Percentiles rank a stretch among this genome's conserved stretches.
phyloP scores from a whole-genome alignment of 1,140 invertebrate genomes.

The Pseudomyrmex pallidus region DNA sequence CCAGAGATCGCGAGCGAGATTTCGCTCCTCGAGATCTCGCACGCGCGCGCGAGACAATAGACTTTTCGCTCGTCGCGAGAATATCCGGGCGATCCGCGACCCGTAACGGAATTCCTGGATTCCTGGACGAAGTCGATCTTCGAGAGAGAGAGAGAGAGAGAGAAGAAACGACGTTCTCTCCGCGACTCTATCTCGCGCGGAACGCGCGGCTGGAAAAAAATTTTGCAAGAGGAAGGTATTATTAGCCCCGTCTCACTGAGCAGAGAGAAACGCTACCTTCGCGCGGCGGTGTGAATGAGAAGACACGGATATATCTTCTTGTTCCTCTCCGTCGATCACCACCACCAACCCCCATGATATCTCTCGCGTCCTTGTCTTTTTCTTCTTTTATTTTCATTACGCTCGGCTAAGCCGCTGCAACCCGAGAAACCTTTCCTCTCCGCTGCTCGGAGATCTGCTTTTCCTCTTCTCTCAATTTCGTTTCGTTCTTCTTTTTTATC shows the following conservation, averaged over 20 bases:
- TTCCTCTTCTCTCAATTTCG: background rate
- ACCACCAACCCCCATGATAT: background rate
- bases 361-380: background rate
- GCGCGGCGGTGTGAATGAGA: conserved; percentile 32
- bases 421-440: conserved; percentile 49
- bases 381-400: conserved; percentile 57
- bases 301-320: conserved; percentile 14
- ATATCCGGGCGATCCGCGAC: conserved; percentile 49
- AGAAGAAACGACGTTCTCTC: background rate
- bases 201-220: conserved; percentile 63
- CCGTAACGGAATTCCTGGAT: conserved; percentile 74
- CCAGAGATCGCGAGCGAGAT: conserved; percentile 52
- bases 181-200: conserved; percentile 53
- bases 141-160: conserved; percentile 4
- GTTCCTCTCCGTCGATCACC: conserved; percentile 24
- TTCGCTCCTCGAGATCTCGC: conserved; percentile 15
- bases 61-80: background rate
- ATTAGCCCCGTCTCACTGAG: conserved; percentile 70
- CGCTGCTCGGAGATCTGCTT: conserved; percentile 4
- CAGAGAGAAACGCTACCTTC: conserved; percentile 61
- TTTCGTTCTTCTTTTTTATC: background rate
- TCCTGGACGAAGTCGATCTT: conserved; percentile 43
- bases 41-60: conserved; percentile 27
- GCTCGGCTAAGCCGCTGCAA: conserved; percentile 53
- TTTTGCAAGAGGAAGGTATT: conserved; percentile 68